Percentiles rank a stretch among this genome's conserved stretches.
Evolutionary conservation across 1,140 invertebrate genomes (phyloP).

Genomic region (Drosophila pachea): DNA sequence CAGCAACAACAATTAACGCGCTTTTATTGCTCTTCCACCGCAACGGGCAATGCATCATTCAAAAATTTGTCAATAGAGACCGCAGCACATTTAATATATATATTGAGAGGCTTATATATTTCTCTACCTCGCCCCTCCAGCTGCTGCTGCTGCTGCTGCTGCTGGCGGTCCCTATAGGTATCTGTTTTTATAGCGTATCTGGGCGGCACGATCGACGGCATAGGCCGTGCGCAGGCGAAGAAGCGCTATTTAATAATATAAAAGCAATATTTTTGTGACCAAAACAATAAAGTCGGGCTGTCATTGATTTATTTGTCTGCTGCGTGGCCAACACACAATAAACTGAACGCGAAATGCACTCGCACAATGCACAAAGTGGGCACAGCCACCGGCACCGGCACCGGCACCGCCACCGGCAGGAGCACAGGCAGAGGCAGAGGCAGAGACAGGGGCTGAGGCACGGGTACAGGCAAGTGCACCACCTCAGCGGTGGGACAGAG

Average conservation of each 20-base stretch:
- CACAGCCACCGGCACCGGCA: constrained; percentile 18
- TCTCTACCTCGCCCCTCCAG: constrained; percentile 21
- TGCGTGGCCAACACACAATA: constrained; percentile 69
- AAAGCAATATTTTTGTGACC: constrained; percentile 76
- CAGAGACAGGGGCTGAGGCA: too few species aligned
- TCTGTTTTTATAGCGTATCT: constrained; percentile 69
- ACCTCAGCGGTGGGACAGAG: constrained; percentile 53
- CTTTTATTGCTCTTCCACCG: constrained; percentile 67
- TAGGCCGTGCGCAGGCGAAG: constrained; percentile 22
- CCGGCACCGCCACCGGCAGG: not conserved
- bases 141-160: not conserved
- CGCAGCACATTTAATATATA: constrained; percentile 70
- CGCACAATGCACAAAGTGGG: constrained; percentile 64
- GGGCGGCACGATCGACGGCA: constrained; percentile 51
- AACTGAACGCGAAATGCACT: constrained; percentile 73
- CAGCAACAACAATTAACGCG: constrained; percentile 58
- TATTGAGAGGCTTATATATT: not conserved
- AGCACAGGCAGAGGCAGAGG: constrained; percentile 2
- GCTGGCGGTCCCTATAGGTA: constrained; percentile 61
- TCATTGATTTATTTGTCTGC: constrained; percentile 78
- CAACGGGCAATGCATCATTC: constrained; percentile 65
- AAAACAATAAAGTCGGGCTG: constrained; percentile 77
- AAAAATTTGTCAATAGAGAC: constrained; percentile 76
- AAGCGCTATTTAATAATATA: constrained; percentile 70
- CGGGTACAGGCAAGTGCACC: constrained; percentile 1